phyloP scores from a whole-genome alignment of 92 coral and sea anemone species.

The Actinernus sp. region DNA sequence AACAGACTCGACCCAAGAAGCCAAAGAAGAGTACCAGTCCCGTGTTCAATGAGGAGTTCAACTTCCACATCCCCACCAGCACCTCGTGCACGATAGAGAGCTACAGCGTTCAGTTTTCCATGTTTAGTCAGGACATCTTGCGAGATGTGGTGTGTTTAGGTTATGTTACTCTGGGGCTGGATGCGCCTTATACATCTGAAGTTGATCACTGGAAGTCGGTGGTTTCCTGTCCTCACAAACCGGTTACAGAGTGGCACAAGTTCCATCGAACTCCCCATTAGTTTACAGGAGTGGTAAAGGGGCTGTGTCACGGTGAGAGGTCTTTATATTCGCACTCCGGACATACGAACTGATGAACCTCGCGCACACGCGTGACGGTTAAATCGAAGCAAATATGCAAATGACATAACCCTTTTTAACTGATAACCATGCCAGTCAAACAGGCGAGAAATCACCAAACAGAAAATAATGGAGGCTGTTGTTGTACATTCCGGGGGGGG shows the following conservation, averaged over 20 bases:
- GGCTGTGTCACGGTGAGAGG: no score
- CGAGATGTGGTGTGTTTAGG: slow-evolving; percentile 81
- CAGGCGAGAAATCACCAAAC: no score
- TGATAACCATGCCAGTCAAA: no score
- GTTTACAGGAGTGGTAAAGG: no score
- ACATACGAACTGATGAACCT: no score
- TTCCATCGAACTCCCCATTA: slow-evolving; percentile 53
- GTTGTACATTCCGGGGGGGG: no score
- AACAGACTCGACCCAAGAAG: slow-evolving; percentile 71
- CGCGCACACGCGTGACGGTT: no score
- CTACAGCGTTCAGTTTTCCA: slow-evolving; percentile 80
- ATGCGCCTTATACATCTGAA: slow-evolving; percentile 79
- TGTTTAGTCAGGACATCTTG: slow-evolving; percentile 68
- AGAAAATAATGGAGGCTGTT: no score
- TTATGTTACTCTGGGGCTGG: slow-evolving; percentile 67
- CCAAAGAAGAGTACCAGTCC: slow-evolving; percentile 27
- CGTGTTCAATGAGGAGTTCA: slow-evolving; percentile 62
- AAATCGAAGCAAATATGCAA: no score
- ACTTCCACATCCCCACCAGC: slow-evolving; percentile 83
- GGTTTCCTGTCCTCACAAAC: slow-evolving; percentile 79
- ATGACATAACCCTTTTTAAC: no score
- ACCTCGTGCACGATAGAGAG: slow-evolving; percentile 75
- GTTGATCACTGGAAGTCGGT: slow-evolving; percentile 92
- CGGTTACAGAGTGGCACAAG: slow-evolving; percentile 87
- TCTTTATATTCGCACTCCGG: not conserved